Evolutionary conservation across 2,888 invertebrate species (phyloP).

Genomic region (Drosophila percnosoma): DNA sequence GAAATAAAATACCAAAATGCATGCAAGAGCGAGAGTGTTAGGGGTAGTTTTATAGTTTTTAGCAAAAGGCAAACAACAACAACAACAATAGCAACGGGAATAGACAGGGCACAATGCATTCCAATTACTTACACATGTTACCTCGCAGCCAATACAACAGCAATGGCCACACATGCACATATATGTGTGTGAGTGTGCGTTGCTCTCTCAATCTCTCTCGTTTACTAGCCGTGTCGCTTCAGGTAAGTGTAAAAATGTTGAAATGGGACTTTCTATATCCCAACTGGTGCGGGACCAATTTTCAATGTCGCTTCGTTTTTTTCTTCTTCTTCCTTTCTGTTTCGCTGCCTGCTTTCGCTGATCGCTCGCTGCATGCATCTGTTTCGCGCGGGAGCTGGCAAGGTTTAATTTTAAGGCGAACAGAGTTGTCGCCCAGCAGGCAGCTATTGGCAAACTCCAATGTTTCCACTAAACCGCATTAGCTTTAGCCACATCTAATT

Average conservation of each 20-base stretch:
- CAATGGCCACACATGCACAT: constrained; percentile 1
- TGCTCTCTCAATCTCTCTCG: constrained; percentile 12
- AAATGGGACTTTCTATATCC: constrained; percentile 46
- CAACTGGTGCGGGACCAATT: constrained; percentile 45
- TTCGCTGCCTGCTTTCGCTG: constrained; percentile 20
- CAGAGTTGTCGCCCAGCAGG: constrained; percentile 27
- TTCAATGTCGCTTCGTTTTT: constrained; percentile 18
- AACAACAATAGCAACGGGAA: constrained; percentile 11
- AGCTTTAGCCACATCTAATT: neutral
- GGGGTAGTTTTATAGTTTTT: constrained; percentile 58
- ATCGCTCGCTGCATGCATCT: constrained; percentile 1
- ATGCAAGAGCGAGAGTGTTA: constrained; percentile 13
- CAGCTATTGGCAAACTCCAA: neutral
- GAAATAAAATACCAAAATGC: constrained; percentile 41
- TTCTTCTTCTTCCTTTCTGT: constrained; percentile 4
- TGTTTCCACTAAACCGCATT: constrained; percentile 19
- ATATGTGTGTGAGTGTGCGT: constrained; percentile 5
- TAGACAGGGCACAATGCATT: constrained; percentile 50
- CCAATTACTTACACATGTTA: constrained; percentile 67
- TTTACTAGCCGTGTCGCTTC: neutral
- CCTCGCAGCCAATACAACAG: constrained; percentile 39
- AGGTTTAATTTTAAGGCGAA: constrained; percentile 23
- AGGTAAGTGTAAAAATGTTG: constrained; percentile 32
- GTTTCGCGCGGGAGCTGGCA: constrained; percentile 38
- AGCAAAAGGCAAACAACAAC: constrained; percentile 2